Conservation (phyloP, 1,140 invertebrate species). For the Cepaea nemoralis region DNA sequence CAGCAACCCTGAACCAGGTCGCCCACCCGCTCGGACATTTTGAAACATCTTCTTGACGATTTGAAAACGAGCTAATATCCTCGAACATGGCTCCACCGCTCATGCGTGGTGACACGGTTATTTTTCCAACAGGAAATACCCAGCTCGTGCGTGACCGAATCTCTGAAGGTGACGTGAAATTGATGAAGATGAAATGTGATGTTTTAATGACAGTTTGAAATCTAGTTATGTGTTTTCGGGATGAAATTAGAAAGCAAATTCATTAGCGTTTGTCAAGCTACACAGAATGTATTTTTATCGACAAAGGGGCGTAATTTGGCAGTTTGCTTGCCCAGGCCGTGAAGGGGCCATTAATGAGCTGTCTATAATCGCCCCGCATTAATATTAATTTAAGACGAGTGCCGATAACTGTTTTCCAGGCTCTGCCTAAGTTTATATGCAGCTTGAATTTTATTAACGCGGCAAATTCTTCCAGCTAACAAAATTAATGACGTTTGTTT, state of each 20-base stretch:
- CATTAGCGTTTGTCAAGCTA: not conserved
- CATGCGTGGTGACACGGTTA: not conserved
- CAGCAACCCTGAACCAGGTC: not conserved
- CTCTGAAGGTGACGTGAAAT: not conserved
- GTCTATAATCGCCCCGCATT: not conserved
- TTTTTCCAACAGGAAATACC: not conserved
- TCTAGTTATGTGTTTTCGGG: not conserved
- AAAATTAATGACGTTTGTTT: not conserved
- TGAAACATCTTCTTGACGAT: not conserved
- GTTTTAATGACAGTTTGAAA: not conserved
- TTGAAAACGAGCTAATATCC: not conserved
- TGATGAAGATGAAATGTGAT: not conserved
- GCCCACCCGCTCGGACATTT: not conserved
- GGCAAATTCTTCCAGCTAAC: not conserved
- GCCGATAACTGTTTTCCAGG: not conserved
- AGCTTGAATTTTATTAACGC: not conserved
- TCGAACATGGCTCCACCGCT: not conserved
- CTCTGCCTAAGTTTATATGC: not conserved
- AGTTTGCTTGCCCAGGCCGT: not conserved
- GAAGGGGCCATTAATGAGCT: not conserved
- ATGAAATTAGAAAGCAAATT: not conserved
- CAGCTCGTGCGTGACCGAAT: not conserved
- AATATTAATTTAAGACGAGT: slow-evolving; percentile 14
- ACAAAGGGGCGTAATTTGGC: not conserved
- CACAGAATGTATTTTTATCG: not conserved